Conservation (phyloP, 2,113 vertebrate genomes). For the Greenwoodochromis staneri region DNA sequence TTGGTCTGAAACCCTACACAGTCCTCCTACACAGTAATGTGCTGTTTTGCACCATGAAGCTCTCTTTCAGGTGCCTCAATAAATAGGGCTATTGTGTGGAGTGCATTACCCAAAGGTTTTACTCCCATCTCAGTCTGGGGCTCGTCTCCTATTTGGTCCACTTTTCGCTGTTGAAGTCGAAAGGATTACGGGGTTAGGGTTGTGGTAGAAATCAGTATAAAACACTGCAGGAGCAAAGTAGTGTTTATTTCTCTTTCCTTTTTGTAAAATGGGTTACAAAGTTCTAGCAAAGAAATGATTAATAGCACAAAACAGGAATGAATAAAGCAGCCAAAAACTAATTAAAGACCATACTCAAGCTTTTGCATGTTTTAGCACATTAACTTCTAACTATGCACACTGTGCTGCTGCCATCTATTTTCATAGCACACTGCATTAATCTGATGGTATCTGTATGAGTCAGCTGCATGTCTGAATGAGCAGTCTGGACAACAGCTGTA, state of each 20-base stretch:
- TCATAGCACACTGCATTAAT: background rate
- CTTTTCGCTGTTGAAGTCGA: conserved; percentile 13
- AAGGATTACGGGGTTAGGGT: background rate
- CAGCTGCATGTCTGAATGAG: background rate
- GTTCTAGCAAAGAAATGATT: background rate
- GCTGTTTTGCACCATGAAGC: conserved; percentile 35
- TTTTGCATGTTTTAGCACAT: conserved; percentile 23
- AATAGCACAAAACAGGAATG: background rate
- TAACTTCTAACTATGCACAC: background rate
- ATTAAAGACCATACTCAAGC: conserved; percentile 8
- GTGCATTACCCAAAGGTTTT: conserved; percentile 56
- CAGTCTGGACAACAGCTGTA: background rate
- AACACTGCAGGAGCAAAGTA: background rate
- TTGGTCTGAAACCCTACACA: conserved; percentile 37
- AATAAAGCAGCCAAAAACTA: conserved; percentile 1
- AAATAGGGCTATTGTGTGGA: conserved; percentile 59
- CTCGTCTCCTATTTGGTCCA: conserved; percentile 24
- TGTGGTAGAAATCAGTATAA: background rate
- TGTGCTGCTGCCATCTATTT: background rate
- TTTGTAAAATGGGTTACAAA: background rate
- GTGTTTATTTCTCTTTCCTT: background rate
- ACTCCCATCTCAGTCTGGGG: conserved; percentile 41
- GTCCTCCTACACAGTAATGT: conserved; percentile 49
- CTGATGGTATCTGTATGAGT: background rate
- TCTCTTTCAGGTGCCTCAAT: conserved; percentile 46